Evolutionary conservation across 2,797 vertebrate genomes (phyloP).

Genomic region (Lerista edwardsae): DNA sequence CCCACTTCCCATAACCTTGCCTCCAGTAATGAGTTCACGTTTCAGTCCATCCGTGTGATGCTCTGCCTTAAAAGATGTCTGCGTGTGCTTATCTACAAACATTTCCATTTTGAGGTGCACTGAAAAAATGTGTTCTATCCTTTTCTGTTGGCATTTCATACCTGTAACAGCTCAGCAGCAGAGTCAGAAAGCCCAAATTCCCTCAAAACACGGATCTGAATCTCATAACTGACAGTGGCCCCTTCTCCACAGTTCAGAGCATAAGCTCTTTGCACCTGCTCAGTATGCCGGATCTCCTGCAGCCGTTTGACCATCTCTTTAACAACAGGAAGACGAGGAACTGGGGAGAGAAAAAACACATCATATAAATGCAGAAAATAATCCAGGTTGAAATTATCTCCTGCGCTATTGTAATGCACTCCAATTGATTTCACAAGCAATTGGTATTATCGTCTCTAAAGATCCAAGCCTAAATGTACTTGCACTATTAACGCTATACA

Average conservation of each 20-base stretch:
- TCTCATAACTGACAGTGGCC: constrained; percentile 94
- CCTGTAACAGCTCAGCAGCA: constrained; percentile 95
- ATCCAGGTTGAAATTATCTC: background rate
- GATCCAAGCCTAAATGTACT: background rate
- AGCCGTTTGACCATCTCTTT: constrained; percentile 94
- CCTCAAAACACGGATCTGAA: constrained; percentile 94
- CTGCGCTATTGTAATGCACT: background rate
- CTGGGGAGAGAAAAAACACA: constrained; percentile 68
- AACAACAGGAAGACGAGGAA: constrained; percentile 87
- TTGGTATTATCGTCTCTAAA: background rate
- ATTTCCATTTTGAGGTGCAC: background rate
- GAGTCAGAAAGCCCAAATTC: constrained; percentile 94
- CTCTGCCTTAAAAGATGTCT: background rate
- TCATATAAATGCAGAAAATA: background rate
- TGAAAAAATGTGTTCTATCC: background rate
- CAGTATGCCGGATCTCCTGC: constrained; percentile 92
- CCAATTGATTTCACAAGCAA: background rate
- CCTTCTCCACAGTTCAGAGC: constrained; percentile 96
- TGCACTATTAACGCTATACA: background rate
- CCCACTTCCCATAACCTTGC: background rate
- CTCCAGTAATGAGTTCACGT: background rate
- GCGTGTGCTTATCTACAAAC: background rate
- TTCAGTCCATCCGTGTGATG: background rate
- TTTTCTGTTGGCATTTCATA: constrained; percentile 51
- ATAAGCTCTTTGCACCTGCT: constrained; percentile 95